Percentiles rank a stretch among this genome's conserved stretches.
phyloP scores from a whole-genome alignment of 2,888 invertebrate genomes.

The Melieria crassipennis region DNA sequence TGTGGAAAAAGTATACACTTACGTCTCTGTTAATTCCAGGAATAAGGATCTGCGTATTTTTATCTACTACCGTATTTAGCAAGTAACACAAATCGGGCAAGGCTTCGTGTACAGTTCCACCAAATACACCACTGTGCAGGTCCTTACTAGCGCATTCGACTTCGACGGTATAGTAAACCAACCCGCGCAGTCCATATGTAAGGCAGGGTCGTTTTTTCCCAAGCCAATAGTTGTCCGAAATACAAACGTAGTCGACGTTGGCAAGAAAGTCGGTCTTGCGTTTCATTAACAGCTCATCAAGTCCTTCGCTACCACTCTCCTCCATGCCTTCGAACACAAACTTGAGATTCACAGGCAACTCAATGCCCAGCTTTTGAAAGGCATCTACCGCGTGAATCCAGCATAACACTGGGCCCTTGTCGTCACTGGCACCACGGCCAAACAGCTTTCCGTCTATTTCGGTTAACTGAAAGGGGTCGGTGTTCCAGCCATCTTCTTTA shows the following conservation, averaged over 20 bases:
- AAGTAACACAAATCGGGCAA: constrained; percentile 92
- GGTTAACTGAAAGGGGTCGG: constrained; percentile 91
- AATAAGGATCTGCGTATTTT: constrained; percentile 85
- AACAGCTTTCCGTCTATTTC: constrained; percentile 89
- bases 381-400: constrained; percentile 96
- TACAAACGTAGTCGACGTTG: constrained; percentile 92
- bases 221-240: constrained; percentile 99
- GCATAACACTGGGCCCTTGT: constrained; percentile 93
- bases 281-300: constrained; percentile 82
- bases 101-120: constrained; percentile 91
- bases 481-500: constrained; percentile 93
- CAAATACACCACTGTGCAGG: constrained; percentile 95
- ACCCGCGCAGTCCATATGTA: constrained; percentile 94
- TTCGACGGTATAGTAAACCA: constrained; percentile 90
- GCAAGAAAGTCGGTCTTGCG: constrained; percentile 80
- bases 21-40: constrained; percentile 88
- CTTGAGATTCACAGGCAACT: constrained; percentile 80
- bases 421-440: constrained; percentile 93
- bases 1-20: constrained; percentile 38
- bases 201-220: constrained; percentile 97
- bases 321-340: constrained; percentile 99
- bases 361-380: constrained; percentile 75
- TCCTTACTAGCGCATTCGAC: constrained; percentile 91
- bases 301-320: constrained; percentile 95
- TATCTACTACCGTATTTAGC: constrained; percentile 84